Evolutionary conservation across 1,140 invertebrate species (phyloP), one percentile per base, ranked within the genome.

Genomic region (Chelonus insularis): DNA sequence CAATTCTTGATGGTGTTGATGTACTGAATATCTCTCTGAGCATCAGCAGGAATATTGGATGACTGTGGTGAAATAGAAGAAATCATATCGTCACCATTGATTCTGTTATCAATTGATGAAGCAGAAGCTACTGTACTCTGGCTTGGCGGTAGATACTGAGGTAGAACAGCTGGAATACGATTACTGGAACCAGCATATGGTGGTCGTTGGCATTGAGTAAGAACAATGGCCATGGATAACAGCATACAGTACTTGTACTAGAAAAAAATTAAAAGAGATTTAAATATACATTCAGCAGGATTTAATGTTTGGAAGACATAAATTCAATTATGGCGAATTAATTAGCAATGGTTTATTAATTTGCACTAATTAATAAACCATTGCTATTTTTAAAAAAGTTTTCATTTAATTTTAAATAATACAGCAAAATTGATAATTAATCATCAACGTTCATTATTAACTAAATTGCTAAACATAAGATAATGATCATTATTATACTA

Each of bases 1-100:
- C 85, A 76, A 8, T 77, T 62, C 12, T 83, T 74, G 1, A 86
- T 71, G 25, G 80, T 70, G 47, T 85, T 79, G 1, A 85, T 67
- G 2, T 85, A 66, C 16, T 79, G 72, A 14, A 66, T 64, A 21
- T 86, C 83, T 3, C 83, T 83, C 32, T 65, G 65, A 6, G 81
- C 82, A 58, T 84, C 79, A 2, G 84, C 71, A 0, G 84, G 82
- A 55, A 23, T 75, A 60, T 47, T 78, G 74, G 62, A 74, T 71
- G 71, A 62, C 9, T 16, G 34, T 5, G 47, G 43, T 12, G 14
- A 36, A 12, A 7, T 5, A 4, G 12, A 0, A 9, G 64, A 6
- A 7, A 18, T 36, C 6, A 2, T 23, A n/a, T 36, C 11, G 6
- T 32, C 36, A 18, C 2, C 29, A 4, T 51, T 32, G 4, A 54